Conservation (phyloP, 2,888 invertebrate genomes). For the Megamerina dolium region DNA sequence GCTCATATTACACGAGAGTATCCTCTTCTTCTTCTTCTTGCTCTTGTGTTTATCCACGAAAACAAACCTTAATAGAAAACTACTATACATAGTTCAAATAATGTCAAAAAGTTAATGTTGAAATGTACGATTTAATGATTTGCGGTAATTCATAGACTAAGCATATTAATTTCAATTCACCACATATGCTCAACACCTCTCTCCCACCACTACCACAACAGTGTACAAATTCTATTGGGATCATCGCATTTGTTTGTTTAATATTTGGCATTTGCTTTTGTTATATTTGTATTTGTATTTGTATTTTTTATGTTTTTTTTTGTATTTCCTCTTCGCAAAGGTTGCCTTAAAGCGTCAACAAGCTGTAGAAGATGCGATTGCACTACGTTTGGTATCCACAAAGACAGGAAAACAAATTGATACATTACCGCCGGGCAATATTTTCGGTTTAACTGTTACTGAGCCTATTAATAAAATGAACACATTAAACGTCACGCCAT, state of each 20-base stretch:
- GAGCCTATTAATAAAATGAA: conserved; percentile 56
- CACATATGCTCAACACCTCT: too few relatives aligned
- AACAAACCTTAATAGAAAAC: too few relatives aligned
- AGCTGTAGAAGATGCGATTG: conserved; percentile 95
- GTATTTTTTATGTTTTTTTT: neutral
- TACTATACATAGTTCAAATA: too few relatives aligned
- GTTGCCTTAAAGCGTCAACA: conserved; percentile 94
- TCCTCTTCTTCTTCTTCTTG: too few relatives aligned
- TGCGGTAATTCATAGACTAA: too few relatives aligned
- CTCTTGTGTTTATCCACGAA: too few relatives aligned
- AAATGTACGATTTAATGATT: too few relatives aligned
- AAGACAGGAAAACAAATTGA: conserved; percentile 68
- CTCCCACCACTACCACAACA: too few relatives aligned
- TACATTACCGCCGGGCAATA: conserved; percentile 80
- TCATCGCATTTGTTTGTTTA: too few relatives aligned
- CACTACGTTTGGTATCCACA: conserved; percentile 81
- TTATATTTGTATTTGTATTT: conserved; percentile 17
- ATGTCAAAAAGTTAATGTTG: too few relatives aligned
- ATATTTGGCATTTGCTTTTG: too few relatives aligned
- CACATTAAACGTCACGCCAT: neutral
- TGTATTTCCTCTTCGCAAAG: conserved; percentile 48
- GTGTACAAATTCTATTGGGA: conserved; percentile 13
- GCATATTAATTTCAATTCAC: conserved; percentile 26
- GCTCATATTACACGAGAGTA: too few relatives aligned
- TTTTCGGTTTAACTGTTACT: conserved; percentile 82